phyloP scores from a whole-genome alignment of 30 jellyfish, hydroid and myxozoan genomes.

The Hydra vulgaris region DNA sequence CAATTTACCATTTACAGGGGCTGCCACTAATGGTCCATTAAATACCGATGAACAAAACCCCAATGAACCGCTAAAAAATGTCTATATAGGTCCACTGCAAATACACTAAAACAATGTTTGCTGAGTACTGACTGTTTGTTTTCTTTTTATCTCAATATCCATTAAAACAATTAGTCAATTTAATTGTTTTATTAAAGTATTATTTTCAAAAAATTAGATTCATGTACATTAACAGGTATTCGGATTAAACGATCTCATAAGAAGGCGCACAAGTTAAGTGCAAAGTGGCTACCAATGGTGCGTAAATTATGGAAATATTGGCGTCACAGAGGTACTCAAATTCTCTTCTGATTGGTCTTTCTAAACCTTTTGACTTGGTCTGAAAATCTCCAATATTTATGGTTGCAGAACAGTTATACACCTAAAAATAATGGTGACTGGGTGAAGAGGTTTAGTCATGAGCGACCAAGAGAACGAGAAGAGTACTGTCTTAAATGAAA shows the following conservation, averaged over 20 bases:
- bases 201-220: neutral
- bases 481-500: slow-evolving; percentile 21
- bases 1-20: too few relatives aligned
- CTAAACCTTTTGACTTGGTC: neutral
- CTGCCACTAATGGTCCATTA: too few relatives aligned
- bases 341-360: neutral
- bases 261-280: slow-evolving; percentile 43
- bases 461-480: neutral
- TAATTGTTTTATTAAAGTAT: neutral
- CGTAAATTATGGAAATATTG: slow-evolving; percentile 75
- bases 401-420: neutral
- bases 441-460: neutral
- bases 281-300: slow-evolving; percentile 64
- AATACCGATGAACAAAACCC: too few relatives aligned
- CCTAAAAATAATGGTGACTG: neutral
- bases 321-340: slow-evolving; percentile 61
- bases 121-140: too few relatives aligned
- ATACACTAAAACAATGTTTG: too few relatives aligned
- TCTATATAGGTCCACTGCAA: too few relatives aligned
- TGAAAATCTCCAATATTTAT: neutral
- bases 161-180: neutral
- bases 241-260: slow-evolving; percentile 7
- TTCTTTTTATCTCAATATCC: too few relatives aligned
- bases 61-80: too few relatives aligned
- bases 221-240: neutral